Conservation (phyloP, 1,140 invertebrate species). For the Spodoptera litura region DNA sequence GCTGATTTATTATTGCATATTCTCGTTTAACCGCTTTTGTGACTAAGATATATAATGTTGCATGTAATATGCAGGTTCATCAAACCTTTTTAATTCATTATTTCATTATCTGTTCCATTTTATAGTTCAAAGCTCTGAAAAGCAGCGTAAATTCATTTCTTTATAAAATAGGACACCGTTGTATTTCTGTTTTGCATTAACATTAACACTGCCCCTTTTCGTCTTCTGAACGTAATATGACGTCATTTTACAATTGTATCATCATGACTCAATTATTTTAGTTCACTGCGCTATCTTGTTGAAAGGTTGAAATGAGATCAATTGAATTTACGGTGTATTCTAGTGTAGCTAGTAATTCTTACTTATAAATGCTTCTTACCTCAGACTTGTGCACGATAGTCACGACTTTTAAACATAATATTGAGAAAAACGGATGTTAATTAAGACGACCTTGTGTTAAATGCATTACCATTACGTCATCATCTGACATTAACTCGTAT, state of each 20-base stretch:
- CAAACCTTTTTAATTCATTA: background rate
- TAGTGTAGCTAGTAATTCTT: background rate
- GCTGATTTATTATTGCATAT: background rate
- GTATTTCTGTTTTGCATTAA: slow-evolving; percentile 28
- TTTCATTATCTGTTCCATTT: slow-evolving; percentile 27
- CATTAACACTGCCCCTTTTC: background rate
- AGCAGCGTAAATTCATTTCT: background rate
- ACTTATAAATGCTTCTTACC: slow-evolving; percentile 1
- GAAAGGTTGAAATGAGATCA: slow-evolving; percentile 26
- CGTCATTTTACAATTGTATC: slow-evolving; percentile 22
- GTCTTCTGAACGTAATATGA: slow-evolving; percentile 12
- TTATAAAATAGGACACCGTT: slow-evolving; percentile 31
- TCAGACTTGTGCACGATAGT: background rate
- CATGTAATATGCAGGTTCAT: too few relatives aligned
- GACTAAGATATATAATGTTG: too few relatives aligned
- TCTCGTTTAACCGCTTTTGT: too few relatives aligned
- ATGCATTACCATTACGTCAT: slow-evolving; percentile 7
- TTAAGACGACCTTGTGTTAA: slow-evolving; percentile 26
- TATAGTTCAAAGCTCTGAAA: slow-evolving; percentile 12
- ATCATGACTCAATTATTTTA: slow-evolving; percentile 34
- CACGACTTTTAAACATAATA: slow-evolving; percentile 12
- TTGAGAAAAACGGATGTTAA: slow-evolving; percentile 28
- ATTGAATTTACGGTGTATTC: background rate
- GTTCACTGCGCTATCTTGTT: background rate
- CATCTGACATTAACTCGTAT: slow-evolving; percentile 3